Evolutionary conservation across 2,888 invertebrate genomes (phyloP).

Genomic region (Patella caerulea): DNA sequence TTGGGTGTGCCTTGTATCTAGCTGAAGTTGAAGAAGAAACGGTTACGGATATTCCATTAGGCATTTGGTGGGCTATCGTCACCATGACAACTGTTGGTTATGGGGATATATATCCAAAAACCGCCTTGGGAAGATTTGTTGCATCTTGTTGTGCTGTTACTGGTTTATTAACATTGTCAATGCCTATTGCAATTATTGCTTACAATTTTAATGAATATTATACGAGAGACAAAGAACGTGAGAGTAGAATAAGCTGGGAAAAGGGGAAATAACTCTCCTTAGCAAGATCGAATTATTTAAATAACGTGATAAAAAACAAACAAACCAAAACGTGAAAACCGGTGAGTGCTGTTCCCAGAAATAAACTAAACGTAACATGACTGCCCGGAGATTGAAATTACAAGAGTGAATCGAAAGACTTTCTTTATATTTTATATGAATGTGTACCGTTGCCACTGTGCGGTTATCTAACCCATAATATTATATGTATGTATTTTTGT

Average conservation of each 20-base stretch:
- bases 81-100: slow-evolving; percentile 65
- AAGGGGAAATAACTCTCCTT: background rate
- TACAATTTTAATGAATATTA: slow-evolving; percentile 58
- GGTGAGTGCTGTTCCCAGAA: no score
- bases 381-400: no score
- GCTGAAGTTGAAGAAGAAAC: slow-evolving; percentile 29
- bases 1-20: slow-evolving; percentile 55
- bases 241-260: background rate
- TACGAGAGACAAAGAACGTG: slow-evolving; percentile 38
- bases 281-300: no score
- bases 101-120: slow-evolving; percentile 53
- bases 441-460: no score
- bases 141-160: slow-evolving; percentile 48
- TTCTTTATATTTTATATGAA: no score
- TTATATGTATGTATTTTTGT: no score
- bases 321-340: no score
- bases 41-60: slow-evolving; percentile 50
- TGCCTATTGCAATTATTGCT: slow-evolving; percentile 59
- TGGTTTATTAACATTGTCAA: slow-evolving; percentile 51
- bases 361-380: no score
- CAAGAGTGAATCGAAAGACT: no score
- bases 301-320: no score
- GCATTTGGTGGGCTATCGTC: slow-evolving; percentile 63
- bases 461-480: no score
- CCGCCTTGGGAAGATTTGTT: slow-evolving; percentile 45